Conservation (phyloP, 92 coral and sea anemone species). For the Anthopleura xanthogrammica region DNA sequence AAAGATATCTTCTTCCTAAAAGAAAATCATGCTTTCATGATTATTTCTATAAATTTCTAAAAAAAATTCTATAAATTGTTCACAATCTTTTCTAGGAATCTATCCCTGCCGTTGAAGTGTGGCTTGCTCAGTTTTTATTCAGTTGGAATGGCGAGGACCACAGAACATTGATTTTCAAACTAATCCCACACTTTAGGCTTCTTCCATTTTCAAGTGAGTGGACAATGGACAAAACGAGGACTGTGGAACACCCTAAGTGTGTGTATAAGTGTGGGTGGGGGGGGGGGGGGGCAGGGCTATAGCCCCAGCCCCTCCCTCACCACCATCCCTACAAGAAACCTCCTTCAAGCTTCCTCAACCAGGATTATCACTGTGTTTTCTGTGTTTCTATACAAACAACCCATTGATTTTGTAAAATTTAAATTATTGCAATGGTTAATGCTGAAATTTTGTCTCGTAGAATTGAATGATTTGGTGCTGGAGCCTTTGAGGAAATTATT, state of each 20-base stretch:
- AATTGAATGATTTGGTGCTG: conserved; percentile 79
- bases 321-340: too few species aligned
- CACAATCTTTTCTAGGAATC: conserved; percentile 55
- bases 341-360: too few species aligned
- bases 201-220: conserved; percentile 81
- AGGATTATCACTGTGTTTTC: too few species aligned
- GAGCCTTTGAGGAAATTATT: conserved; percentile 90
- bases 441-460: conserved; percentile 30
- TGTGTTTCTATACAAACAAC: neutral
- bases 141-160: conserved; percentile 91
- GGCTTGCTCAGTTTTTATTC: conserved; percentile 67
- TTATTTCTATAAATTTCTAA: too few species aligned
- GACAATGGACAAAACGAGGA: too few species aligned
- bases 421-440: neutral
- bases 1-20: too few species aligned
- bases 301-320: neutral
- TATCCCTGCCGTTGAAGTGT: conserved; percentile 70
- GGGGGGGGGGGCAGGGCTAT: neutral
- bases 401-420: neutral
- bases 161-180: conserved; percentile 69
- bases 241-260: too few species aligned
- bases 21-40: too few species aligned
- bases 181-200: conserved; percentile 67
- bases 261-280: too few species aligned
- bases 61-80: neutral